These are phyloP conservation scores for Leptinotarsa tumamoca DNA, from an alignment of 2,888 invertebrate genomes.

Conservation along the genomic window DNA sequence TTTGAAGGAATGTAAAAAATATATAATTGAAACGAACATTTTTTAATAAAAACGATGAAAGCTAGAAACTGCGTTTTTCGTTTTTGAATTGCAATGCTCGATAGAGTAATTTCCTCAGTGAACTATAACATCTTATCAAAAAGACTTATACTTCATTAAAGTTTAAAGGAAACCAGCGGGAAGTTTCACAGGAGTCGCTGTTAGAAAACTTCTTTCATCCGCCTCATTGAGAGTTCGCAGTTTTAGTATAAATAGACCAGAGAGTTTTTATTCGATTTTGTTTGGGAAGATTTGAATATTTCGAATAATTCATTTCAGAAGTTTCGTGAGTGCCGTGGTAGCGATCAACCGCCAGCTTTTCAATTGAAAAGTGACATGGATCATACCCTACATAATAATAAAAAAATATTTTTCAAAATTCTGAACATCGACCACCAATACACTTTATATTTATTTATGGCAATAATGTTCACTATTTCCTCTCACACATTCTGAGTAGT, in stretches of 20 bases:
- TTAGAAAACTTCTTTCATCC: background rate
- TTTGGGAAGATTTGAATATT: background rate
- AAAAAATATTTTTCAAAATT: too few relatives aligned
- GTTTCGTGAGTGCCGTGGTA: too few relatives aligned
- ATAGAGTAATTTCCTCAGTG: background rate
- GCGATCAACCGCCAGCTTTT: too few relatives aligned
- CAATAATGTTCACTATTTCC: too few relatives aligned
- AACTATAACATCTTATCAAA: background rate
- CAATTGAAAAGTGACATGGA: too few relatives aligned
- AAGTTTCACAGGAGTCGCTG: background rate
- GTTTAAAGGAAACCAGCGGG: slow-evolving; percentile 2
- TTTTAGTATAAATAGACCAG: background rate
- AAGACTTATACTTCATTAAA: slow-evolving; percentile 7
- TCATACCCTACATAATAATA: too few relatives aligned
- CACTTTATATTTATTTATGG: too few relatives aligned
- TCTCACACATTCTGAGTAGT: too few relatives aligned
- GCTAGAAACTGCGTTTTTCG: background rate
- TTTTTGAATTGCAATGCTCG: background rate
- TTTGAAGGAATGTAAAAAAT: too few relatives aligned
- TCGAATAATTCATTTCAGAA: too few relatives aligned
- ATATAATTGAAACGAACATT: too few relatives aligned
- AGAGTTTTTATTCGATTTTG: background rate
- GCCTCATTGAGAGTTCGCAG: background rate
- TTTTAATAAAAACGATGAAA: background rate
- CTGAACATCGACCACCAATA: too few relatives aligned